Base-by-base conservation (phyloP, 2,888 invertebrate species). In the Spilosoma lubricipeda region DNA sequence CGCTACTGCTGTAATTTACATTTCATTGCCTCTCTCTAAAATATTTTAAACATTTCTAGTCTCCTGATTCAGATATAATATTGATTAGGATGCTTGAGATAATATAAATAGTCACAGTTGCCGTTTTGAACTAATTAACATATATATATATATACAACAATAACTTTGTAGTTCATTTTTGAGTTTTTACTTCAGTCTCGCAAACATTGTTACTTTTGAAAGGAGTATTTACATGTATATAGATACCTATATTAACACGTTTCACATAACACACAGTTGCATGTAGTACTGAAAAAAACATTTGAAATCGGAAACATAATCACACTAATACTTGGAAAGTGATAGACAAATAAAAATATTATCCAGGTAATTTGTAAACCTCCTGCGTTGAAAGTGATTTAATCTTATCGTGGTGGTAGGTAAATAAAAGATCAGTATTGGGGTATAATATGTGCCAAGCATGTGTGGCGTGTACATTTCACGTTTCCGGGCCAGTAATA, bases 401-500 rank as follows among this genome's bases (percentile, higher is more conserved):
- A 27, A 27, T 59, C 9, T 27, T 59, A 18, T 30, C 18, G 30
- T 18, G 30, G 30, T 30, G 30, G 63, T 63, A 63, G 63, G 11
- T 56, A 71, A 7, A 7, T 33, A 52, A 2, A 33, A 23, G 48
- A 11, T 52, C 7, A 66, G 8, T 7, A 36, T 52, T 56, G 8
- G 15, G 48, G 33, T 65, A 56, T 23, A 56, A 11, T n/a, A 56
- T 56, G n/a, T 56, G 23, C 11, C 52, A 9, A 56, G n/a, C 52
- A 56, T 56, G 52, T 56, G 52, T 56, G 52, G 52, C 11, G 52
- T 48, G 64, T 64, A 65, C 71, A 63, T 70, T 66, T 70, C 67
- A 74, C 36, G 67, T 67, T 77, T 73, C 75, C 75, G 70, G 73
- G 30, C 76, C 71, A 69, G 64, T 73, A 72, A 72, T 79, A 74